These are phyloP conservation scores for Prionailurus bengalensis DNA, from an alignment of 2,113 vertebrate species.

Conservation along the genomic window DNA sequence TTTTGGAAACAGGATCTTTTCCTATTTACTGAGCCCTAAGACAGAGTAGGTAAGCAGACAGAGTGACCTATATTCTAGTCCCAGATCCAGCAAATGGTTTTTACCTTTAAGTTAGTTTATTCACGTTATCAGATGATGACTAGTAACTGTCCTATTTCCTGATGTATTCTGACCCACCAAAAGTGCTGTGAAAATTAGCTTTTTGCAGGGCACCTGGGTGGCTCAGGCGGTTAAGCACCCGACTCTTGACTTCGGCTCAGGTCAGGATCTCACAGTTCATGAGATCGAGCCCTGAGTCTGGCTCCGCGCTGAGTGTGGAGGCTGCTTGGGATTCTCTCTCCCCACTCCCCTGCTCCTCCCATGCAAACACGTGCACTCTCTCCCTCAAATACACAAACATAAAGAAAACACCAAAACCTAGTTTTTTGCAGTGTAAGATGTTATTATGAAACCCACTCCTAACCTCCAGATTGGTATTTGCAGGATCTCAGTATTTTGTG, in stretches of 20 bases:
- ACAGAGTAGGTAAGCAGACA: neutral
- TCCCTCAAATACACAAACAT: too few relatives aligned
- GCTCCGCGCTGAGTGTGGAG: too few relatives aligned
- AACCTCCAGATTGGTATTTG: neutral
- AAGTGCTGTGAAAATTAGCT: neutral
- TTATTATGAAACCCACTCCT: neutral
- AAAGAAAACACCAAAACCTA: neutral
- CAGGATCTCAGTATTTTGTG: neutral
- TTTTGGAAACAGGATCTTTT: neutral
- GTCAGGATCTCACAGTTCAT: too few relatives aligned
- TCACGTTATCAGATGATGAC: neutral
- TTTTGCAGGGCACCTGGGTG: neutral
- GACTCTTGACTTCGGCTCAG: too few relatives aligned
- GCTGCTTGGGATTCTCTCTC: too few relatives aligned
- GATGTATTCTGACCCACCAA: neutral
- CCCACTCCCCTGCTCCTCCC: too few relatives aligned
- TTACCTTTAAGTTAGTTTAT: neutral
- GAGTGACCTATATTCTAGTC: neutral
- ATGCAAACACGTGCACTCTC: too few relatives aligned
- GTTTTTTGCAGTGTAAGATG: rapidly evolving
- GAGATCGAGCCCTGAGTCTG: too few relatives aligned
- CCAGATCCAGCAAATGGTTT: neutral
- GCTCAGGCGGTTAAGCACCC: too few relatives aligned
- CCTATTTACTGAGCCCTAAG: neutral
- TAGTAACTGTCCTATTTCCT: neutral